Conservation (phyloP, 1,140 invertebrate genomes). For the Hestina assimilis region DNA sequence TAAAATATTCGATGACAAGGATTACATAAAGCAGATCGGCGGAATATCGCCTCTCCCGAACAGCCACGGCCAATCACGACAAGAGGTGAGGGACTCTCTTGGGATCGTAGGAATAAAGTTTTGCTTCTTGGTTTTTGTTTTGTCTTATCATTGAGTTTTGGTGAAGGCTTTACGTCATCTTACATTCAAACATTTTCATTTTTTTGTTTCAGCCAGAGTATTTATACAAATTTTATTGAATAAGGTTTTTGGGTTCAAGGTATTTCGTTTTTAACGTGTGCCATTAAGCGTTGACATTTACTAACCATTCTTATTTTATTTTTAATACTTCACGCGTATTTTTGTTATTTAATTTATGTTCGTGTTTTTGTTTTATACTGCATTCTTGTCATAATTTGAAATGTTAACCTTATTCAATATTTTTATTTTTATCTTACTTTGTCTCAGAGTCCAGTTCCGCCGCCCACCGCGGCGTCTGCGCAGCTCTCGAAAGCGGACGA, state of each 20-base stretch:
- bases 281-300: slow-evolving; percentile 33
- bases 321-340: slow-evolving; percentile 9
- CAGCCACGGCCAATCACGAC: slow-evolving; percentile 81
- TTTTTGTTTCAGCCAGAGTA: slow-evolving; percentile 78
- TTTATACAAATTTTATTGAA: slow-evolving; percentile 79
- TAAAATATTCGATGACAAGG: slow-evolving; percentile 96
- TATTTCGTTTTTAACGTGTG: slow-evolving; percentile 32
- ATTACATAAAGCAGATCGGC: slow-evolving; percentile 91
- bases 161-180: slow-evolving; percentile 47
- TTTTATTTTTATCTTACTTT: slow-evolving; percentile 52
- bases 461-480: slow-evolving; percentile 76
- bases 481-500: slow-evolving; percentile 83
- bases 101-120: slow-evolving; percentile 27
- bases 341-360: slow-evolving; percentile 16
- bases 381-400: not conserved
- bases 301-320: slow-evolving; percentile 35
- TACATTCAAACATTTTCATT: slow-evolving; percentile 25
- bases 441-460: slow-evolving; percentile 83
- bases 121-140: slow-evolving; percentile 39
- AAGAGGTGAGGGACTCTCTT: slow-evolving; percentile 80
- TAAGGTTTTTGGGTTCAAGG: slow-evolving; percentile 33
- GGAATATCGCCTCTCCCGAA: slow-evolving; percentile 81
- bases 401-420: not conserved
- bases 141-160: slow-evolving; percentile 35
- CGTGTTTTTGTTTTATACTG: not conserved